Base-by-base conservation (phyloP, 1,140 invertebrate genomes). In the Cydia fagiglandana region DNA sequence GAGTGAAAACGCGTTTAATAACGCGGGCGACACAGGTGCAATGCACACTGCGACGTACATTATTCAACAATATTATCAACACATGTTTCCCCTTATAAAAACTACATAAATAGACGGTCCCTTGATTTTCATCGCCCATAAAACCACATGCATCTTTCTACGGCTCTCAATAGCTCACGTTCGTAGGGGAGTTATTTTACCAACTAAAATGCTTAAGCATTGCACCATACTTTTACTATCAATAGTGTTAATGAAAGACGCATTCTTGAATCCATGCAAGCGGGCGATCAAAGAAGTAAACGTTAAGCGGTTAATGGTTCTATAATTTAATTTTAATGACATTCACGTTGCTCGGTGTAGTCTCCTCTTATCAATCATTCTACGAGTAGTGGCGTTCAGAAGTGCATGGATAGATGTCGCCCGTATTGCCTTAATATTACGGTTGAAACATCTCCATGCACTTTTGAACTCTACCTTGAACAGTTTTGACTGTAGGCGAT, bases 41-140 rank as follows among this genome's bases (percentile, higher is more conserved):
- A 78, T 73, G 73, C 81, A 80, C 80, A 80, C 66, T 70, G 66
- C 76, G 78, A 78, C 77, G 76, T 75, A 47, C 66, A 73, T 79
- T 77, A 80, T 79, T 80, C 75, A 78, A 78, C 79, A 84, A 84
- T 83, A 84, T 83, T 81, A 86, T 89, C 81, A 85, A 87, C 87
- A 88, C 84, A 88, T 88, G 88, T 86, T 86, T 79, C 80, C 78
- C 78, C 77, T 82, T 85, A 85, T 79, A 87, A 86, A 86, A 74
- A 75, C 75, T 74, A 81, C 83, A 81, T 87, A 89, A 88, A 88
- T 87, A 88, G 80, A 85, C 83, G 81, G 41, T 86, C 86, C 86
- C 82, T 82, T 80, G 83, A 85, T 84, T 85, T 90, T 88, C 86
- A 89, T 88, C 84, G 87, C 77, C 83, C 82, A 87, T 88, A 91